Base-by-base conservation (phyloP, 2,888 invertebrate species). In the Cryptus viduatorius region DNA sequence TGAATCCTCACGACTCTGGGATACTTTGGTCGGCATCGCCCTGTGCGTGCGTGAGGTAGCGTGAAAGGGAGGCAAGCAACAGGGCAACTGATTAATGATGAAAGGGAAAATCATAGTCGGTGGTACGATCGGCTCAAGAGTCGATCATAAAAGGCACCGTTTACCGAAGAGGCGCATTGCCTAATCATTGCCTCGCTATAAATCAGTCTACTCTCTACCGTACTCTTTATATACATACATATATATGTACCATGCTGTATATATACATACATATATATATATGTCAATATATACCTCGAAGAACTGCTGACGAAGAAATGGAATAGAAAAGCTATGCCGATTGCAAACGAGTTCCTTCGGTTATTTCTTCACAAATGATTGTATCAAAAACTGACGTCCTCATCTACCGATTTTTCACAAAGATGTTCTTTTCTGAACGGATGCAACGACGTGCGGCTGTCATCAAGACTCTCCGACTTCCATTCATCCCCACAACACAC, bases 131-230 rank as follows among this genome's bases (percentile, higher is more conserved):
- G 87, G 83, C 85, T 88, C 86, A 87, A 89, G 88, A 89, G 88
- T 88, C 85, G 87, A 89, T 92, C 90, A 92, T 93, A 92, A 61
- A 92, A 91, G 89, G 90, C 90, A 90, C 89, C 91, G 91, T 92
- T 93, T 93, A 93, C 90, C 91, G 89, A 90, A 88, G 79, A 56
- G 56, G 89, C 88, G 89, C 90, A 91, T 90, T 91, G 93, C 91
- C 91, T 90, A 92, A 93, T 93, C 93, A 93, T 93, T 89, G 90
- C 88, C 89, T 89, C 86, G 89, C 91, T 91, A 93, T 93, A 92
- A 93, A 93, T 93, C 93, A 92, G 89, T 89, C 89, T 86, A 88
- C 89, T 89, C 87, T 46, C 87, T 46, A 37, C 72, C 56, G n/a
- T 71, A 64, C 59, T 48, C 48, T 56, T 75, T 67, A 48, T 48